Percentiles rank a stretch among this genome's conserved stretches.
Evolutionary conservation across 2,113 vertebrate species (phyloP).

Genomic region (Pygoscelis adeliae): DNA sequence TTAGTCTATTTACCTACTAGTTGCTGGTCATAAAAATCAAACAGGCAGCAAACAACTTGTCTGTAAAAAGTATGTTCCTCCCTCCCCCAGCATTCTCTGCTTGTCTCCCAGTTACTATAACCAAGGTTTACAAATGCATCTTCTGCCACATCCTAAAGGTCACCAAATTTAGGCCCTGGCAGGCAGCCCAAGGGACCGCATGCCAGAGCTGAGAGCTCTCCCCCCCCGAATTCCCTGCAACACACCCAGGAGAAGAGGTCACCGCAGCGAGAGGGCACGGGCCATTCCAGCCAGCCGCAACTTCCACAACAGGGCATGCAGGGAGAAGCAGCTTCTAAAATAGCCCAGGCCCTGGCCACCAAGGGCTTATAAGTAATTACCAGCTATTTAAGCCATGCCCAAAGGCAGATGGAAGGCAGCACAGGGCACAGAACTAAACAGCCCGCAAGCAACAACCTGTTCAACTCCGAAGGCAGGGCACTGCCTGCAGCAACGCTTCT

Average conservation of each 20-base stretch:
- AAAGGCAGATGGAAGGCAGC: slow-evolving; percentile 25
- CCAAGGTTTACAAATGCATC: slow-evolving; percentile 44
- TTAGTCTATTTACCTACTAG: neutral
- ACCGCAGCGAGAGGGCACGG: neutral
- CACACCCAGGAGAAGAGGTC: slow-evolving; percentile 42
- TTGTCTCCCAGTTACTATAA: slow-evolving; percentile 20
- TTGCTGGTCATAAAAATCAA: slow-evolving; percentile 4
- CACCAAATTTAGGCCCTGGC: slow-evolving; percentile 54
- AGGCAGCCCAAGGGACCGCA: neutral
- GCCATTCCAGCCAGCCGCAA: slow-evolving; percentile 15
- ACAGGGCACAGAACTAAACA: neutral
- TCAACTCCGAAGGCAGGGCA: neutral
- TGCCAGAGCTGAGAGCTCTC: slow-evolving; percentile 36
- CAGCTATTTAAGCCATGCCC: neutral
- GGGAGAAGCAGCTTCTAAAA: slow-evolving; percentile 47
- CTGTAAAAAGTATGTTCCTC: neutral
- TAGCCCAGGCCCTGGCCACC: neutral
- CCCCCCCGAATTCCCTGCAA: neutral
- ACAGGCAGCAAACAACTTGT: neutral
- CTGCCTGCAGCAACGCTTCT: neutral
- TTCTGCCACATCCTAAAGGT: slow-evolving; percentile 55
- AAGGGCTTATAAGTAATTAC: slow-evolving; percentile 40
- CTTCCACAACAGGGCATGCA: slow-evolving; percentile 62
- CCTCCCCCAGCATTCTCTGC: slow-evolving; percentile 2
- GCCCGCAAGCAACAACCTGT: neutral